Conservation (phyloP, 1,140 invertebrate species). For the Drosophila sp. region DNA sequence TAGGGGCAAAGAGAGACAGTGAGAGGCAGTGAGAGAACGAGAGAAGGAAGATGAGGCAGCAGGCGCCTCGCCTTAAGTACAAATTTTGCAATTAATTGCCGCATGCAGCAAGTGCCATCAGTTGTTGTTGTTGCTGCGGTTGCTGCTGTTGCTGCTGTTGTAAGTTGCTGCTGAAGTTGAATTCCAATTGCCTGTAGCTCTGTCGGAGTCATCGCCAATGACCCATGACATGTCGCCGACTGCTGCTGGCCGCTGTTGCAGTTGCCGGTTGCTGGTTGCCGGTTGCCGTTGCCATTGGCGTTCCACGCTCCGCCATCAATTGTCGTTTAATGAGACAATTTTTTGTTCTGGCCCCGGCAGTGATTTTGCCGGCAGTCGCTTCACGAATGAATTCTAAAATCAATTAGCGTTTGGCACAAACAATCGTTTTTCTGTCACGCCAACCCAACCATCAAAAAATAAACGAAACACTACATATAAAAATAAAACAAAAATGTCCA, state of each 20-base stretch:
- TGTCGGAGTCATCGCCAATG: slow-evolving; percentile 57
- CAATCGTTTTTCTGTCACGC: slow-evolving; percentile 81
- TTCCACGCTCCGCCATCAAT: slow-evolving; percentile 44
- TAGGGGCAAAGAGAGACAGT: too few species aligned
- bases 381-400: slow-evolving; percentile 81
- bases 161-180: background rate
- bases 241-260: background rate
- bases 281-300: background rate
- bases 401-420: slow-evolving; percentile 82
- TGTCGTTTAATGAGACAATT: slow-evolving; percentile 68
- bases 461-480: slow-evolving; percentile 16
- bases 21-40: background rate
- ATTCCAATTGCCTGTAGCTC: slow-evolving; percentile 57
- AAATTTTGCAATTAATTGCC: slow-evolving; percentile 50
- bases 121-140: slow-evolving; percentile 21
- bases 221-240: slow-evolving; percentile 75
- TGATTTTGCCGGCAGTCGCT: slow-evolving; percentile 36
- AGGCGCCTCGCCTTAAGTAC: slow-evolving; percentile 28
- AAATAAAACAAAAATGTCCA: slow-evolving; percentile 31
- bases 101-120: slow-evolving; percentile 34
- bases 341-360: slow-evolving; percentile 25
- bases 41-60: slow-evolving; percentile 14
- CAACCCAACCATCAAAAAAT: slow-evolving; percentile 67
- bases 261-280: background rate
- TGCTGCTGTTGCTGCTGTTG: slow-evolving; percentile 12